These are phyloP conservation scores for Hydrochoerus hydrochaeris DNA, from an alignment of 2,113 vertebrate species.

Conservation along the genomic window DNA sequence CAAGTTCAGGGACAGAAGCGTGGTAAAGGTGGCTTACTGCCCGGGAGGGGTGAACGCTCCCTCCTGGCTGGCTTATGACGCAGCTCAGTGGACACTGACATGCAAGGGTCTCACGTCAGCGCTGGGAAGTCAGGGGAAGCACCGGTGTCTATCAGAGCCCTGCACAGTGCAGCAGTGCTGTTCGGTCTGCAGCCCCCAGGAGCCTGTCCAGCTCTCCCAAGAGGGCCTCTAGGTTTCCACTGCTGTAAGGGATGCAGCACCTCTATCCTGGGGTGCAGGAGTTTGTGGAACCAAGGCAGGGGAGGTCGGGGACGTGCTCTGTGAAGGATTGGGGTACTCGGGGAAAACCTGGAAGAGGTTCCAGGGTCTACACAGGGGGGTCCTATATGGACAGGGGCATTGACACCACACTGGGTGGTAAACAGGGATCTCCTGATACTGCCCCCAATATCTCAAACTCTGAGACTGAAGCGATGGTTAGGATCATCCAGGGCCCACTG, in stretches of 20 bases:
- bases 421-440: not conserved
- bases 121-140: not conserved
- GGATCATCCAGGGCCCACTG: not conserved
- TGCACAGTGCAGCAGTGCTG: accelerated
- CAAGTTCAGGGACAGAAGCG: not conserved
- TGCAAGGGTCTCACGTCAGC: accelerated
- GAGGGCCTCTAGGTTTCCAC: not conserved
- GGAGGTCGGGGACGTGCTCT: not conserved
- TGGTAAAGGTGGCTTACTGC: not conserved
- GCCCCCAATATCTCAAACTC: not conserved
- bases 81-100: not conserved
- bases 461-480: not conserved
- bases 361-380: not conserved
- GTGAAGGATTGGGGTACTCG: accelerated
- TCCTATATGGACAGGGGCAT: accelerated
- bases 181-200: accelerated
- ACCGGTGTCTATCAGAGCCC: accelerated
- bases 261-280: not conserved
- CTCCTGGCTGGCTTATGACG: no score
- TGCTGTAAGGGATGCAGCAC: accelerated
- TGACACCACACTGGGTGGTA: accelerated
- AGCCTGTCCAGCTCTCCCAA: not conserved
- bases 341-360: accelerated
- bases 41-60: not conserved
- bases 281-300: accelerated